A percentile compares a stretch with the other conserved stretches of the same genome.
phyloP scores from a whole-genome alignment of 64 coral and sea anemone genomes.

The Stichodactyla mertensii region DNA sequence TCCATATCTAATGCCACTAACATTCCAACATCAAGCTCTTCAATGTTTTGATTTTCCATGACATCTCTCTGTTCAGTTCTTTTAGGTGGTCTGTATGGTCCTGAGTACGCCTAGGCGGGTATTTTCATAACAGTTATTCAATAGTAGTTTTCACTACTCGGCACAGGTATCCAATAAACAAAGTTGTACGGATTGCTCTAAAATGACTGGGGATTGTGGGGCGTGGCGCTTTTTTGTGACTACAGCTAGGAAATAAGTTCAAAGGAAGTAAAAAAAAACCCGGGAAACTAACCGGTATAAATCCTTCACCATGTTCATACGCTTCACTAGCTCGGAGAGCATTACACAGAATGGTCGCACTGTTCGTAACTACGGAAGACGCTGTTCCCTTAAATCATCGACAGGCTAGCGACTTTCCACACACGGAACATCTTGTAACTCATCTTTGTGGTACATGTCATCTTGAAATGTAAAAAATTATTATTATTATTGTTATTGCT shows the following conservation, averaged over 20 bases:
- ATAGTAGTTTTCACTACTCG: too few species aligned
- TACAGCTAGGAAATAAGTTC: too few species aligned
- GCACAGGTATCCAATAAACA: too few species aligned
- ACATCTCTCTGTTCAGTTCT: slow-evolving; percentile 14
- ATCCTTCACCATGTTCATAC: slow-evolving; percentile 42
- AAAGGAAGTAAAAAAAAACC: background rate
- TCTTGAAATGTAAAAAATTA: background rate
- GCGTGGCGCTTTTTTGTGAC: too few species aligned
- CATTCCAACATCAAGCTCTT: slow-evolving; percentile 19
- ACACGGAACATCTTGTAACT: background rate
- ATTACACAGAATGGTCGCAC: slow-evolving; percentile 8
- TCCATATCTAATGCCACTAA: slow-evolving; percentile 18
- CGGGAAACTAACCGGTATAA: slow-evolving; percentile 38
- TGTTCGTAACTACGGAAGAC: background rate
- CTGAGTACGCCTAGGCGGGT: slow-evolving; percentile 15
- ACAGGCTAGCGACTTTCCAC: background rate
- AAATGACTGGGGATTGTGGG: too few species aligned
- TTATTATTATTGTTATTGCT: too few species aligned
- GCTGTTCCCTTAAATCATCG: slow-evolving; percentile 5
- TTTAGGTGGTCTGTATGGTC: slow-evolving; percentile 27
- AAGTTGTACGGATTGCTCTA: too few species aligned
- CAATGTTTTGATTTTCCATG: slow-evolving; percentile 12
- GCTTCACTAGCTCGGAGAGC: slow-evolving; percentile 34
- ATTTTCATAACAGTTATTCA: too few species aligned
- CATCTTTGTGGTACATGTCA: slow-evolving; percentile 15